Base-by-base conservation (phyloP, 2,113 vertebrate genomes). In the Pogona vitticeps region DNA sequence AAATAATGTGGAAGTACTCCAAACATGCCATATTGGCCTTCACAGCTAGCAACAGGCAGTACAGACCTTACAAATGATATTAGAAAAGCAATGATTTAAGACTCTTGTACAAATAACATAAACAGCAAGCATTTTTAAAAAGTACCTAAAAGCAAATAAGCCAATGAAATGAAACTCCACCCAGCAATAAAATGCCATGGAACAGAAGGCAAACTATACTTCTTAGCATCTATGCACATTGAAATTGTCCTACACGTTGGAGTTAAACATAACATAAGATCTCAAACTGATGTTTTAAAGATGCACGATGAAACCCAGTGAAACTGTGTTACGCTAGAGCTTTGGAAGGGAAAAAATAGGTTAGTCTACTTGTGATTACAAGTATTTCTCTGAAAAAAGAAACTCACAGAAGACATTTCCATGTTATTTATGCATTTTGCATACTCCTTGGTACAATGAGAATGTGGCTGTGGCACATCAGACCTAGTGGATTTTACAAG, bases 401-500 rank as follows among this genome's bases (percentile, higher is more conserved):
- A 72, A 56, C 77, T 78, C 89, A 72, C 67, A 65, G 5, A 33
- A 82, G 82, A 91, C 17, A 58, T 0, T 0, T 79, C 72, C 58
- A 84, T 70, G 15, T 14, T 76, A 72, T 88, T 58, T 79, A 79
- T 83, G 84, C 87, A 84, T 85, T 91, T 72, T 85, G 92, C 90
- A 52, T 20, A 56, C 36, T 89, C 1, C 42, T 86, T 85, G 85
- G 73, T 85, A 84, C 84, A 91, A 94, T 88, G 61, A 92, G 90
- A 93, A 90, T 75, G 90, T 90, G 88, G 85, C 68, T 88, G 86
- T 67, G 67, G 46, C 81, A 86, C 21, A 87, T 88, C 81, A 82
- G 91, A 63, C 42, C 84, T 80, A 88, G 90, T 91, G 89, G 88
- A 83, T 75, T 90, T 90, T 89, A 91, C 86, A 88, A 33, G 76